These are phyloP conservation scores for Aphelenchoides bicaudatus DNA, from an alignment of 2,888 invertebrate genomes.

Conservation along the genomic window DNA sequence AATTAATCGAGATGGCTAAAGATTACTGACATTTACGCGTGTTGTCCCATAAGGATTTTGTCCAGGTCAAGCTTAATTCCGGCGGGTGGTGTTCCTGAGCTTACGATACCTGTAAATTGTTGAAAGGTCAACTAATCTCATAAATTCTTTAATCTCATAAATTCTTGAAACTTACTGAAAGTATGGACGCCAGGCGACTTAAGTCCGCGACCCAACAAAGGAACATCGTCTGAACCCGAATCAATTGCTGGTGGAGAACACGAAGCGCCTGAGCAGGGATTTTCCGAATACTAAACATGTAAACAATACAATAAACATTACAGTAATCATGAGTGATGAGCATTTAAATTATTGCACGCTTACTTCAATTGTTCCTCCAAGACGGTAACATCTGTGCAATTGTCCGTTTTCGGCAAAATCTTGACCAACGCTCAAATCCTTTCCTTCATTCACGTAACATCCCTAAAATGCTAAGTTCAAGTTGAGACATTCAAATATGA, in stretches of 20 bases:
- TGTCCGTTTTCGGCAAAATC: slow-evolving; percentile 35
- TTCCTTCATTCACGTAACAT: slow-evolving; percentile 36
- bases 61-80: slow-evolving; percentile 34
- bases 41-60: slow-evolving; percentile 29
- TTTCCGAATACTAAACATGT: slow-evolving; percentile 29
- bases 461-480: slow-evolving; percentile 23
- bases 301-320: too few relatives aligned
- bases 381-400: slow-evolving; percentile 37
- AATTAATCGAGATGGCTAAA: not conserved
- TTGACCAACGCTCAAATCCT: slow-evolving; percentile 31
- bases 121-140: too few relatives aligned
- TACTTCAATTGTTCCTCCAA: slow-evolving; percentile 29
- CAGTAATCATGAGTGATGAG: too few relatives aligned
- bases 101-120: slow-evolving; percentile 18
- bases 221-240: slow-evolving; percentile 32
- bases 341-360: too few relatives aligned
- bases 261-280: slow-evolving; percentile 27
- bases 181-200: slow-evolving; percentile 34
- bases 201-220: slow-evolving; percentile 32
- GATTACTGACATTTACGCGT: slow-evolving; percentile 9
- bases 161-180: slow-evolving; percentile 33
- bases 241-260: slow-evolving; percentile 36
- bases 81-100: slow-evolving; percentile 18
- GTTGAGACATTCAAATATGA: not conserved
- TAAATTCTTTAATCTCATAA: too few relatives aligned